These are phyloP conservation scores for Andricus quercusramuli DNA, from an alignment of 2,888 invertebrate genomes.

Conservation along the genomic window DNA sequence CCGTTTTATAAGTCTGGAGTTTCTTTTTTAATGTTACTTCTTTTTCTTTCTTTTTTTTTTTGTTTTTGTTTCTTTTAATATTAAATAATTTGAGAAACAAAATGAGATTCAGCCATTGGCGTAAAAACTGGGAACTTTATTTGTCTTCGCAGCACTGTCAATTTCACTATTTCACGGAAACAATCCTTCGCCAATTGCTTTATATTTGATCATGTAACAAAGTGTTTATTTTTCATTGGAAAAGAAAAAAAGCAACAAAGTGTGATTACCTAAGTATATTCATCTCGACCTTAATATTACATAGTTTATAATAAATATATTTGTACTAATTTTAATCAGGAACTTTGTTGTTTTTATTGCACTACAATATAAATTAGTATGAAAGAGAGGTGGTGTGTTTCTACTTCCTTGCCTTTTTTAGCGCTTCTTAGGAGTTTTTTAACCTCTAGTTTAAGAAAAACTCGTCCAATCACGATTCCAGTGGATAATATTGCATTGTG, in stretches of 20 bases:
- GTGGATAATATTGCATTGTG: too few species aligned
- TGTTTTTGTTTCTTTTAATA: background rate
- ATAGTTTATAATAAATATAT: slow-evolving; percentile 68
- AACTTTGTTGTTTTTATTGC: slow-evolving; percentile 69
- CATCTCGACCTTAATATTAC: slow-evolving; percentile 62
- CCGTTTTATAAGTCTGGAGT: background rate
- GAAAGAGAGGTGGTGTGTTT: background rate
- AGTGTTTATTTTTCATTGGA: slow-evolving; percentile 62
- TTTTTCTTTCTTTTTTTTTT: background rate
- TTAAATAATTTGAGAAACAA: background rate
- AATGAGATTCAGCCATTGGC: background rate
- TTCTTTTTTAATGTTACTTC: background rate
- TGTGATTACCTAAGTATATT: slow-evolving; percentile 67
- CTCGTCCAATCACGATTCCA: too few species aligned
- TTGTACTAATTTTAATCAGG: slow-evolving; percentile 71
- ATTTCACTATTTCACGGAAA: background rate
- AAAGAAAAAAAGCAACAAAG: slow-evolving; percentile 64
- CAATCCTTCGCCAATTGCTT: slow-evolving; percentile 48
- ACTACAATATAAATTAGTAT: slow-evolving; percentile 63
- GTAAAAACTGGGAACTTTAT: background rate
- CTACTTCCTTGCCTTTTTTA: slow-evolving; percentile 15
- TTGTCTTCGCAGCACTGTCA: background rate
- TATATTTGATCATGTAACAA: slow-evolving; percentile 63
- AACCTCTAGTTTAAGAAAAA: too few species aligned
- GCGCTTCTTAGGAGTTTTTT: too few species aligned